phyloP scores from a whole-genome alignment of 2,888 invertebrate genomes.

The Lasioglossum malachurum region DNA sequence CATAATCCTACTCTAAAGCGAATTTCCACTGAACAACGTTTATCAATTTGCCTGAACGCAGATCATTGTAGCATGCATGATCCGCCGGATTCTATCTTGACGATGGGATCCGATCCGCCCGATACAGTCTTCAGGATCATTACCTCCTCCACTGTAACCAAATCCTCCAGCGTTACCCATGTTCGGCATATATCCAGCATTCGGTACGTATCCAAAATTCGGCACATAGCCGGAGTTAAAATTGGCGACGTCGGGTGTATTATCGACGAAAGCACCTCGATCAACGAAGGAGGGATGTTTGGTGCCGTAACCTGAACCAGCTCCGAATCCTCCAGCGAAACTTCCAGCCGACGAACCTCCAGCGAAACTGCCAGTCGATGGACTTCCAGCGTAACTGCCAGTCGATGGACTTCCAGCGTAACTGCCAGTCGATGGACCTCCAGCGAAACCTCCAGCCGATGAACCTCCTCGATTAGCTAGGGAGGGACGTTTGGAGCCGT shows the following conservation, averaged over 20 bases:
- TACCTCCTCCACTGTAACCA: slow-evolving; percentile 39
- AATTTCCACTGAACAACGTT: neutral
- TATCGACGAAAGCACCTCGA: slow-evolving; percentile 50
- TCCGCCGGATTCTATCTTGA: neutral
- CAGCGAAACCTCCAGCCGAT: slow-evolving; percentile 10
- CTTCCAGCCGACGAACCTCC: slow-evolving; percentile 13
- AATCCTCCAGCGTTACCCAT: slow-evolving; percentile 6
- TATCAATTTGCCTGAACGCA: neutral
- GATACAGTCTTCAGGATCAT: slow-evolving; percentile 17
- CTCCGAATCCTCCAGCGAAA: neutral
- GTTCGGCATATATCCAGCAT: neutral
- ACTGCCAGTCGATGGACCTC: no score
- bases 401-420: no score
- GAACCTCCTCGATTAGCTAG: no score
- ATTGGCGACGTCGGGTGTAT: neutral
- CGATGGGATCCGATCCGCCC: neutral
- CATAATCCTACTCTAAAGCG: neutral
- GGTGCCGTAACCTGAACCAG: neutral
- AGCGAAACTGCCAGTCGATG: neutral
- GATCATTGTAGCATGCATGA: slow-evolving; percentile 20
- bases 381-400: neutral
- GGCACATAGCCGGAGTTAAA: neutral
- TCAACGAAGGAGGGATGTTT: neutral
- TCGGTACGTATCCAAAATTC: neutral
- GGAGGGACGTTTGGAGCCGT: neutral